Conservation (phyloP, 2,888 invertebrate species). For the Napeogenes sylphis region DNA sequence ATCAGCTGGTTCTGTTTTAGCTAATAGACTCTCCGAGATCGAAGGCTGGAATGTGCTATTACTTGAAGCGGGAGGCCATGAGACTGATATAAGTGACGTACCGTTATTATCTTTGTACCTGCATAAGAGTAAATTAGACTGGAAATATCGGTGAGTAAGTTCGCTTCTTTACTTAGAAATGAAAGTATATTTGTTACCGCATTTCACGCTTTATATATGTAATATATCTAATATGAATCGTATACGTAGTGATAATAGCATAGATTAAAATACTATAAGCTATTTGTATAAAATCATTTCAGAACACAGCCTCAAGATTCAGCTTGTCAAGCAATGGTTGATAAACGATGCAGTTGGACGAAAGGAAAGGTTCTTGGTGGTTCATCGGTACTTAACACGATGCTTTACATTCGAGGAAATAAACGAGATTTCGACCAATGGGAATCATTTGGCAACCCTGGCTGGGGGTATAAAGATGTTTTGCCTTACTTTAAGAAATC, state of each 20-base stretch:
- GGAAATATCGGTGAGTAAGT: conserved; percentile 86
- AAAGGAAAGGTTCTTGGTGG: conserved; percentile 93
- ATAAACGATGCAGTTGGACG: conserved; percentile 91
- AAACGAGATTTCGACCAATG: conserved; percentile 91
- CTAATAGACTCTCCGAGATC: conserved; percentile 87
- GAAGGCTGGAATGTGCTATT: conserved; percentile 87
- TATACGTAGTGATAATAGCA: no score
- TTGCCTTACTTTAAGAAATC: conserved; percentile 92
- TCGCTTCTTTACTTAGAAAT: not conserved
- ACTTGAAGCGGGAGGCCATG: conserved; percentile 91
- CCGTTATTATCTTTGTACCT: conserved; percentile 91
- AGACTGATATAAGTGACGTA: conserved; percentile 91
- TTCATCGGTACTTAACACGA: conserved; percentile 91
- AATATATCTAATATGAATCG: no score
- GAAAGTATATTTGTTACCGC: not conserved
- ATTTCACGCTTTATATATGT: not conserved
- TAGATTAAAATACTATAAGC: not conserved
- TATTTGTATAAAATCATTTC: conserved; percentile 41
- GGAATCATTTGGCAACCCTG: conserved; percentile 89
- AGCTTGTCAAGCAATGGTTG: conserved; percentile 92
- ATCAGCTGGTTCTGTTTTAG: conserved; percentile 90
- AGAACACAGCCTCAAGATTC: conserved; percentile 89
- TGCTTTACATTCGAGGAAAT: conserved; percentile 95
- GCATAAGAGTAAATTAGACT: conserved; percentile 93
- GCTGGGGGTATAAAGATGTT: conserved; percentile 91